Conservation (phyloP, 2,888 invertebrate species). For the Spisula solida region DNA sequence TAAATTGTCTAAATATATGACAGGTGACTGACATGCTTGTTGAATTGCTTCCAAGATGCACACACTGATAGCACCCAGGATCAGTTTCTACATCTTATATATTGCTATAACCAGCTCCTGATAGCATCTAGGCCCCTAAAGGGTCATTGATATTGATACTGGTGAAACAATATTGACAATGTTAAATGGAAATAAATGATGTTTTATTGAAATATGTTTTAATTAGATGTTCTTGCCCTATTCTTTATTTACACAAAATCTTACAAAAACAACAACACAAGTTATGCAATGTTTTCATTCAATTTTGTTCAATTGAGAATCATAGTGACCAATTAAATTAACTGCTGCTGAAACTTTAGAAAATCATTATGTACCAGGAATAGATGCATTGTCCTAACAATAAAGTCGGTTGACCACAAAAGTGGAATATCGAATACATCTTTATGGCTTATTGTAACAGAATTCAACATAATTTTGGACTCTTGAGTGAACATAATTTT, state of each 20-base stretch:
- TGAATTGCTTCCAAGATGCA: conserved; percentile 22
- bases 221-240: conserved; percentile 14
- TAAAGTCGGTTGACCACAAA: too few relatives aligned
- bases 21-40: conserved; percentile 43
- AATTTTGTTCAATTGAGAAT: not conserved
- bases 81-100: conserved; percentile 34
- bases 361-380: too few relatives aligned
- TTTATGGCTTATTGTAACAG: too few relatives aligned
- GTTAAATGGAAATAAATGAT: conserved; percentile 50
- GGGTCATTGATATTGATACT: conserved; percentile 42
- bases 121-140: conserved; percentile 22
- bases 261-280: not conserved
- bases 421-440: too few relatives aligned
- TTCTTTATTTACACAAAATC: not conserved
- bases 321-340: too few relatives aligned
- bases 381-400: too few relatives aligned
- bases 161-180: conserved; percentile 54
- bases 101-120: conserved; percentile 28
- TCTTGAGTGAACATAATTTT: too few relatives aligned
- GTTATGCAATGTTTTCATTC: not conserved
- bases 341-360: too few relatives aligned
- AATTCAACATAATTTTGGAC: too few relatives aligned
- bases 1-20: conserved; percentile 30
- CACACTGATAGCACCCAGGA: conserved; percentile 28
- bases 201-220: conserved; percentile 49